A percentile compares a stretch with the other conserved stretches of the same genome.
These are phyloP conservation scores for Sakesphorus luctuosus DNA, from an alignment of 2,113 vertebrate genomes.

Conservation along the genomic window DNA sequence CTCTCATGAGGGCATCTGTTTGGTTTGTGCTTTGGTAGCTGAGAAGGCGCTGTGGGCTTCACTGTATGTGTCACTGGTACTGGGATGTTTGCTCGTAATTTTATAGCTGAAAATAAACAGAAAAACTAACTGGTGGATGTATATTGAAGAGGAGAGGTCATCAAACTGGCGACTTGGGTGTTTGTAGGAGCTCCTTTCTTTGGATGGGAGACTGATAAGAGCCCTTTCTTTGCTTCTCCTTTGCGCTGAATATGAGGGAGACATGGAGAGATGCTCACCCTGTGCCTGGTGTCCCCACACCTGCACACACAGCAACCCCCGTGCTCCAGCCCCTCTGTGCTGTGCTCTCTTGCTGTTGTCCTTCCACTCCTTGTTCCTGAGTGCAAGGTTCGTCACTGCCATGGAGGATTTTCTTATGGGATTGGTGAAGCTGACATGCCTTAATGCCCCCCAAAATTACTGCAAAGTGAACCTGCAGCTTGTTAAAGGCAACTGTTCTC, in stretches of 20 bases:
- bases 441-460: background rate
- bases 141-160: background rate
- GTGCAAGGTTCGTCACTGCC: background rate
- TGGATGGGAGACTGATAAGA: background rate
- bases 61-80: rapidly evolving
- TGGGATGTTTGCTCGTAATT: background rate
- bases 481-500: background rate
- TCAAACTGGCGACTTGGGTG: background rate
- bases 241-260: rapidly evolving
- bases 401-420: background rate
- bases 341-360: background rate
- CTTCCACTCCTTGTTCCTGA: rapidly evolving
- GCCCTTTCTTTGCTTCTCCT: background rate
- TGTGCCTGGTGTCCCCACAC: rapidly evolving
- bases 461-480: background rate
- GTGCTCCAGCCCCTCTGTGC: background rate
- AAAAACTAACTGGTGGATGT: background rate
- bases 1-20: background rate
- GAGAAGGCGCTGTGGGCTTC: background rate
- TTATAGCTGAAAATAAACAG: background rate
- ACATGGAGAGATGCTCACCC: background rate
- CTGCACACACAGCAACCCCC: background rate
- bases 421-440: background rate
- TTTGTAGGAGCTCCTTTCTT: background rate
- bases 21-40: background rate